Evolutionary conservation across 2,797 vertebrate genomes (phyloP), one percentile per base, ranked within the genome.

Genomic region (Gouania willdenowi): DNA sequence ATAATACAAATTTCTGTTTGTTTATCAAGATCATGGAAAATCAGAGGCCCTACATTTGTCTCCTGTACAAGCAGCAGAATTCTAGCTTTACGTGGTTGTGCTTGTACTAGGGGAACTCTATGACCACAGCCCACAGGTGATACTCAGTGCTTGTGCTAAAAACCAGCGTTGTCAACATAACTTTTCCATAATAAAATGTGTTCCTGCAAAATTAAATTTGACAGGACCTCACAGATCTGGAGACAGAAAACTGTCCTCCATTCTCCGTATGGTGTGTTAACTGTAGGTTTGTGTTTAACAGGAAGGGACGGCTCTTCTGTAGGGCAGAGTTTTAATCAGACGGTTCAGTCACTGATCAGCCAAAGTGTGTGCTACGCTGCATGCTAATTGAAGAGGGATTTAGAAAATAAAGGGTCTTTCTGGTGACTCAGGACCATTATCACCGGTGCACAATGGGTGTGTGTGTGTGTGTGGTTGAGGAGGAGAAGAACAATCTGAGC

Each of bases 301-400:
- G 58, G 48, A 71, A 64, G 53, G 49, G 61, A 65, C 21, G 42
- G 66, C 69, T 82, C 66, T 71, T 83, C 63, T 36, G 34, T 41
- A 39, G 79, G 66, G 82, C 82, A 83, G 84, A 83, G 84, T 85
- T 85, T 85, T 81, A 76, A 57, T 63, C 74, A 46, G 75, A 75
- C 70, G 20, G 33, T 19, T 21, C 17, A 20, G 31, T n/a, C 3
- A 11, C 19, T 51, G 55, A 54, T 18, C 39, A 55, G 35, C 49
- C 11, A 29, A 45, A 23, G 27, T 25, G 51, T 38, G 55, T 27
- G 48, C 21, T 49, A 54, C 37, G 62, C 37, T 64, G 67, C 75
- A 79, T 81, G 75, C 47, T 31, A 35, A 27, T 20, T 4, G 40
- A 6, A 19, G 19, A 4, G 19, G 19, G 17, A 18, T 18, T 3